Conservation (phyloP, 2,113 vertebrate species). For the Acanthisitta chloris region DNA sequence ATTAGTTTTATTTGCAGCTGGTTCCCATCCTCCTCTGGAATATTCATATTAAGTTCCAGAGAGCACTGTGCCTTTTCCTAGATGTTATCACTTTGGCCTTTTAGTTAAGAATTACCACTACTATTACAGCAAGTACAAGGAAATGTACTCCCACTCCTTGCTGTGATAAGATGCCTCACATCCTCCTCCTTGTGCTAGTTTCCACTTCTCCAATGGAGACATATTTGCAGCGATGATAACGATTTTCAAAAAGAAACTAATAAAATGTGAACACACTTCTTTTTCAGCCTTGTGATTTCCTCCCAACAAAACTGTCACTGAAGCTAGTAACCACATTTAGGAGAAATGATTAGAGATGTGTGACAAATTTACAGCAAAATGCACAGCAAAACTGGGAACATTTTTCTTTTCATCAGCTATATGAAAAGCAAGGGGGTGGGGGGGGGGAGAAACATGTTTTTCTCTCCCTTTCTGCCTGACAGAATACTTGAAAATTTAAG, state of each 20-base stretch:
- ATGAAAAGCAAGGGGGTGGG: background rate
- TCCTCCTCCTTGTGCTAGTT: background rate
- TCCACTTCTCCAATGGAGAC: background rate
- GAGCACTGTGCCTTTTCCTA: background rate
- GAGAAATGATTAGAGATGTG: constrained; percentile 54
- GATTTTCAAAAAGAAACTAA: constrained; percentile 29
- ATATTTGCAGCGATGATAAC: background rate
- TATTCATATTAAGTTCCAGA: background rate
- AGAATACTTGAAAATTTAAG: background rate
- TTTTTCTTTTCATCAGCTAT: constrained; percentile 53
- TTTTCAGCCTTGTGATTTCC: constrained; percentile 34
- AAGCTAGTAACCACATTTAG: constrained; percentile 8
- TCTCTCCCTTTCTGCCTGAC: background rate
- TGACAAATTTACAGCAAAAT: constrained; percentile 46
- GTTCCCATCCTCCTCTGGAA: background rate
- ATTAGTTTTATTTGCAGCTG: constrained; percentile 6
- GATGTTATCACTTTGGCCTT: background rate
- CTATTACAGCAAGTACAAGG: background rate
- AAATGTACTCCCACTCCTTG: constrained; percentile 23
- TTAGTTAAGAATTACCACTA: constrained; percentile 11
- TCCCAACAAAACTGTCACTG: constrained; percentile 34
- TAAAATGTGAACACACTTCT: background rate
- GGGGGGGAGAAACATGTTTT: background rate
- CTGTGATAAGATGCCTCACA: constrained; percentile 12
- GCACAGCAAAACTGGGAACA: constrained; percentile 11